Base-by-base conservation (phyloP, 2,797 vertebrate species). In the Alectoris magna region DNA sequence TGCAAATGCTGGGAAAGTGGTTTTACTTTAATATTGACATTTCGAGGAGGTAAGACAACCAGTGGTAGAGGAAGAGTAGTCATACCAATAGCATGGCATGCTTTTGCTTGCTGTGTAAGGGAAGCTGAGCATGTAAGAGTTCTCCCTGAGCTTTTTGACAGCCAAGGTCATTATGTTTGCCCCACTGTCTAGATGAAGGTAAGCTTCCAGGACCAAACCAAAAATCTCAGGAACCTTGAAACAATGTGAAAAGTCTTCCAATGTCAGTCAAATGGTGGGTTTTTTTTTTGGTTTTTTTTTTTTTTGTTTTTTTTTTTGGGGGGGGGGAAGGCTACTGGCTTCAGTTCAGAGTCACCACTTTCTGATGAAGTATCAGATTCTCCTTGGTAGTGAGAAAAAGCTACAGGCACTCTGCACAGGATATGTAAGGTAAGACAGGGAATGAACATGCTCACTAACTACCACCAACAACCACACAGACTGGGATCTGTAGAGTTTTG, bases 401-500 rank as follows among this genome's bases (percentile, higher is more conserved):
- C n/a, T 71, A 44, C 44, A 17, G 70, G 66, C 31, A 22, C 12
- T 29, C 22, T 23, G 51, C 5, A 17, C 14, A 91, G 34, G 31
- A 44, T 44, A 75, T 27, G 39, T 41, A 75, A 27, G 38, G n/a
- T 22, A 48, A 70, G 87, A 64, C 23, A 68, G 44, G 5, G 10
- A 1, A 0, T 1, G 10, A 1, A 0, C 1, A 1, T 24, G 22
- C 49, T 34, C 59, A 55, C 14, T 46, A 58, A 2, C 1, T 1
- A 6, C 71, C 4, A 0, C 24, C 41, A 83, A 43, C 23, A 41
- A 46, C 46, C 5, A 1, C 0, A 8, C 9, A 13, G 13, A 4
- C 31, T 7, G 6, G 4, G 26, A 31, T 84, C 81, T 60, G 14
- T 1, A 29, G 12, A 6, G 9, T 26, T 53, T 81, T 39, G 9